Percentiles rank a stretch among this genome's conserved stretches.
These are phyloP conservation scores for Antheraea pernyi DNA, from an alignment of 1,140 invertebrate species.

Conservation along the genomic window DNA sequence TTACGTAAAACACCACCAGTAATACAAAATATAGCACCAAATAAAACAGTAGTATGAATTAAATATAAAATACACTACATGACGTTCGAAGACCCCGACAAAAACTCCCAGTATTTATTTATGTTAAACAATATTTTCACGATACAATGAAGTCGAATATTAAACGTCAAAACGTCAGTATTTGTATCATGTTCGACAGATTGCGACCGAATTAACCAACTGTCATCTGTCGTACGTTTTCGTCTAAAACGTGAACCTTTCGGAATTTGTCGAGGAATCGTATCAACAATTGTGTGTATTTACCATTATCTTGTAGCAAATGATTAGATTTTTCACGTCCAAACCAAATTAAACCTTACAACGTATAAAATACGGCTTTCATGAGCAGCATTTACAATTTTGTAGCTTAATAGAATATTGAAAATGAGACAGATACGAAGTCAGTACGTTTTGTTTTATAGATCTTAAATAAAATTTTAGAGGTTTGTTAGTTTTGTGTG, in stretches of 20 bases:
- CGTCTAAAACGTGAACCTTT: not conserved
- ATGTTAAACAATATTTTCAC: not conserved
- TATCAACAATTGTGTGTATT: not conserved
- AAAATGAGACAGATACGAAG: not conserved
- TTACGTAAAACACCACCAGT: no score
- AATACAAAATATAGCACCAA: no score
- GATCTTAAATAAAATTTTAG: no score
- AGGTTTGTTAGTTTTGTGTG: no score
- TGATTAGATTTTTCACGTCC: not conserved
- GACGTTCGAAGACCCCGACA: no score
- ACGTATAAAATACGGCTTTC: not conserved
- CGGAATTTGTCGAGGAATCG: not conserved
- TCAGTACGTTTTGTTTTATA: not conserved
- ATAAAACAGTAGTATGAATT: no score
- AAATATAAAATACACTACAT: no score
- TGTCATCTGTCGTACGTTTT: constrained; percentile 6
- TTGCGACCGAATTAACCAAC: not conserved
- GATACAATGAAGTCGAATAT: not conserved
- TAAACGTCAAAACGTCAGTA: not conserved
- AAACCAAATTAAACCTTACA: not conserved
- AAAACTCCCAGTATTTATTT: no score
- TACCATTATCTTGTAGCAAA: not conserved
- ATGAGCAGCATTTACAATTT: not conserved
- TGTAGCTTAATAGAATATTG: not conserved
- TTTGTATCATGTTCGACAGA: not conserved